Base-by-base conservation (phyloP, 2,113 vertebrate genomes). In the Mesoclemmys tuberculata region DNA sequence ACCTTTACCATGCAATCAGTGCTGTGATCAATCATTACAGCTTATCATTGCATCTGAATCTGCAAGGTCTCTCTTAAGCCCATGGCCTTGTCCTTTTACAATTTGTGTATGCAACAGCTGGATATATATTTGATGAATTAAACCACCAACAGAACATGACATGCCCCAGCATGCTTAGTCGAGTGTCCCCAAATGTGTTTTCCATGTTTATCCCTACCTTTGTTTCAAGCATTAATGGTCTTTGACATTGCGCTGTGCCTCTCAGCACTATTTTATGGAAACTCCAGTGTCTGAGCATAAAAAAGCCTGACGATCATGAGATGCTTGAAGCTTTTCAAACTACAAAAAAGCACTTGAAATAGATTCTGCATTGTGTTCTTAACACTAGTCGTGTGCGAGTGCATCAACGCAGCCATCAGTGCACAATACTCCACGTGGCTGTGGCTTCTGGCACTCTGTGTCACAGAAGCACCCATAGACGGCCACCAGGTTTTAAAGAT, bases 221-320 rank as follows among this genome's bases (percentile, higher is more conserved):
- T 0, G 8, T 95, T 85, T 93, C 51, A 68, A 93, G 87, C 13
- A 0, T 78, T 58, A 95, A 88, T 19, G 90, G 93, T 96, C 96
- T 92, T 89, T 96, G 97, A 88, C 94, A 97, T 93, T 11, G 1
- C 91, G 61, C 71, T 82, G 38, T 93, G 92, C 88, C 93, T 95
- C 58, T 95, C 93, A 94, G 94, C 88, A 55, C 93, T 92, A 95
- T 96, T 96, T 98, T 92, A 98, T 96, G 95, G 96, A 97, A 95
- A 97, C 97, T 92, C 93, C 2, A 13, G 86, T 95, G 95, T 90
- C 92, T 93, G 48, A 95, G 91, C 83, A 22, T 93, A 97, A 97
- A 90, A 80, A 95, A 77, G 86, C 54, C 85, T 97, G 95, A 97
- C 96, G 94, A 94, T 96, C 97, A 97, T 96, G 91, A 96, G 90